Conservation (phyloP, 2,888 invertebrate species). For the Odontocolon sp. region DNA sequence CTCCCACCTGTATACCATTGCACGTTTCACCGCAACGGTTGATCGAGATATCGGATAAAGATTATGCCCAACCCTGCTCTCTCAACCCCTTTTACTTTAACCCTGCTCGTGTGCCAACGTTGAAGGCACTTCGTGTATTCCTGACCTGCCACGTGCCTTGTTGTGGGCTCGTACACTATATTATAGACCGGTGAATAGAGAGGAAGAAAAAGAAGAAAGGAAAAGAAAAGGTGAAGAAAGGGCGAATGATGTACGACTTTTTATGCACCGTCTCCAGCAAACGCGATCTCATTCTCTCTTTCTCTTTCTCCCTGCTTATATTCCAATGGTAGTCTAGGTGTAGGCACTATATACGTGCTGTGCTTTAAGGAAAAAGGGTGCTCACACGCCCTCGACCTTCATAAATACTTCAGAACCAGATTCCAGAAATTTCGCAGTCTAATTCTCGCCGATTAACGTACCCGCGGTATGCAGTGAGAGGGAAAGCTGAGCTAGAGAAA, state of each 20-base stretch:
- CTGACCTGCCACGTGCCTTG: background rate
- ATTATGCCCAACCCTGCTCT: conserved; percentile 59
- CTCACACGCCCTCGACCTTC: conserved; percentile 64
- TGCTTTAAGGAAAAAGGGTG: conserved; percentile 36
- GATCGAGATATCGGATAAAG: conserved; percentile 73
- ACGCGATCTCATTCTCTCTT: background rate
- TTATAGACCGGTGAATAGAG: conserved; percentile 26
- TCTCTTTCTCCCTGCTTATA: conserved; percentile 4
- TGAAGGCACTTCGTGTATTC: conserved; percentile 6
- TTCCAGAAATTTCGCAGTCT: conserved; percentile 73
- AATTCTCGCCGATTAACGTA: conserved; percentile 69
- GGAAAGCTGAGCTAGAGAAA: conserved; percentile 17
- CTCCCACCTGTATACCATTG: conserved; percentile 34
- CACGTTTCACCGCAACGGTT: conserved; percentile 64
- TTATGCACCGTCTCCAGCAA: conserved; percentile 21
- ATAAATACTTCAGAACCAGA: conserved; percentile 77
- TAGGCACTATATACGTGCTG: no score
- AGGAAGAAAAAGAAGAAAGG: conserved; percentile 43
- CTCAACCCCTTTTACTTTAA: background rate
- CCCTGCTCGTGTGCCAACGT: conserved; percentile 25
- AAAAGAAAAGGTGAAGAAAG: conserved; percentile 23
- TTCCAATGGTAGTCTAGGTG: no score
- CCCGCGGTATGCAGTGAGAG: conserved; percentile 46
- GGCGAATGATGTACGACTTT: conserved; percentile 38
- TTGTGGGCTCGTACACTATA: background rate